A percentile compares a stretch with the other conserved stretches of the same genome.
Evolutionary conservation across 2,797 vertebrate genomes (phyloP).

Genomic region (Silurus lanzhouensis): DNA sequence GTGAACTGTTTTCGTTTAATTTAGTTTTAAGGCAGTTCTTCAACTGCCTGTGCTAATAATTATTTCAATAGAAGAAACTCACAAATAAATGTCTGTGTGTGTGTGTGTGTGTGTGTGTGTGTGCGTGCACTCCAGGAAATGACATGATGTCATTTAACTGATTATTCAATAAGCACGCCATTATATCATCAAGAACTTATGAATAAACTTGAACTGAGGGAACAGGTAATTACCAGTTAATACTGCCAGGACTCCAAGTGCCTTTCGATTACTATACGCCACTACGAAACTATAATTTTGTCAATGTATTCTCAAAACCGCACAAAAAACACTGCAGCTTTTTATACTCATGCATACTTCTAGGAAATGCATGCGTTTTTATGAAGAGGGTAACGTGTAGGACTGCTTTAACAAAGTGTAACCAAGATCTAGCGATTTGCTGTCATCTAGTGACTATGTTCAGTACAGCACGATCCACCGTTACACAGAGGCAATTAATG

Average conservation of each 20-base stretch:
- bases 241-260: neutral
- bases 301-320: neutral
- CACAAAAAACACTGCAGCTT: neutral
- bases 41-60: neutral
- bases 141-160: neutral
- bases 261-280: neutral
- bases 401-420: neutral
- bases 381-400: neutral
- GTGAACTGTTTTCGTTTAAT: neutral
- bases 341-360: neutral
- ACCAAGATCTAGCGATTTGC: neutral
- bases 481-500: neutral
- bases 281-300: neutral
- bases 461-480: neutral
- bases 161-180: conserved; percentile 10
- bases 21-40: neutral
- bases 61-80: neutral
- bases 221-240: conserved; percentile 4
- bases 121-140: neutral
- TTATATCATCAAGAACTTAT: neutral
- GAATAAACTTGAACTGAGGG: neutral
- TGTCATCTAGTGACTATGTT: conserved; percentile 34
- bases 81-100: neutral
- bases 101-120: neutral
- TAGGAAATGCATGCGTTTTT: neutral